Percentiles rank a stretch among this genome's conserved stretches.
Evolutionary conservation across 2,113 vertebrate species (phyloP).

Genomic region (Aix galericulata): DNA sequence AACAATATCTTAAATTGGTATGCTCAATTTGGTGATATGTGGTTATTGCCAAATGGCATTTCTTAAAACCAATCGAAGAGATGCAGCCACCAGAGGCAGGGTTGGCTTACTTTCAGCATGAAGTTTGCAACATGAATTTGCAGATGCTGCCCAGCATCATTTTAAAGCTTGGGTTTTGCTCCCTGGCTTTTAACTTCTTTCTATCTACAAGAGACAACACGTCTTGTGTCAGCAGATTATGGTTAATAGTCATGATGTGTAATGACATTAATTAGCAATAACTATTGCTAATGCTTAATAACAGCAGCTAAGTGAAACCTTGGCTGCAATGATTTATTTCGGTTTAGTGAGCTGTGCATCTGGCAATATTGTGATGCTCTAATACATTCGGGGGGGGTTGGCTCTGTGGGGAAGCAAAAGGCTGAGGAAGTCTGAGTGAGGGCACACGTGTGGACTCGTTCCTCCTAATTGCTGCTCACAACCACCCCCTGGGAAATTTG

Average conservation of each 20-base stretch:
- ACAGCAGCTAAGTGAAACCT: conserved; percentile 32
- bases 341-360: not conserved
- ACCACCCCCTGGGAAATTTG: not conserved
- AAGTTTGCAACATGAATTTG: not conserved
- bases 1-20: not conserved
- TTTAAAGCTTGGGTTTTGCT: not conserved
- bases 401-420: not conserved
- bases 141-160: accelerated
- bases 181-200: not conserved
- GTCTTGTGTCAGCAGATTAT: conserved; percentile 51
- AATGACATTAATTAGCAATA: conserved; percentile 64
- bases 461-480: not conserved
- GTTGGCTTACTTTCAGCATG: not conserved
- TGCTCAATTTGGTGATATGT: not conserved
- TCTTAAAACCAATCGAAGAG: not conserved
- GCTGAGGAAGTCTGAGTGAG: not conserved
- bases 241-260: conserved; percentile 42
- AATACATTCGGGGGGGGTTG: not conserved
- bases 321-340: conserved; percentile 46
- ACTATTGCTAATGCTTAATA: conserved; percentile 60
- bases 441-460: not conserved
- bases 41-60: not conserved
- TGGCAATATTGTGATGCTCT: not conserved
- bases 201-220: not conserved
- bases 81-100: not conserved